Base-by-base conservation (phyloP, 2,797 vertebrate genomes). In the Gobionotothen gibberifrons region DNA sequence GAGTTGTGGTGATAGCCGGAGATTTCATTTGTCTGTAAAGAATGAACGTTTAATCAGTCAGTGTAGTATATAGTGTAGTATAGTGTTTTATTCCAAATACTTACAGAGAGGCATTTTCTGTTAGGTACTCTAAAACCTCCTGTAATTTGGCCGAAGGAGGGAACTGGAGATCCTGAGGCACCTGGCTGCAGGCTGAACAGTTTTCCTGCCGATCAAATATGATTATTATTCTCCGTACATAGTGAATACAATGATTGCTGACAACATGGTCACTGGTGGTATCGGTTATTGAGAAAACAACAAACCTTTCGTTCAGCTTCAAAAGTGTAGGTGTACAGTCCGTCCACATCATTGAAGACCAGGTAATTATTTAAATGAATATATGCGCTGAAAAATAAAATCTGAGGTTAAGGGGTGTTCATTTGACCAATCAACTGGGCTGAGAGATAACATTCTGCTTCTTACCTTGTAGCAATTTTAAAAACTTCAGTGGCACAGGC, bases 331-430 rank as follows among this genome's bases (percentile, higher is more conserved):
- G 97, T 97, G 86, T 99, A 99, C 5, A 99, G 93, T 60, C 98
- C 97, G 70, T 99, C 97, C 77, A 95, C 98, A 42, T 99, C 98
- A 82, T 99, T 99, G 78, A 99, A 99, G 58, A 99, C 96, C 92
- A 99, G 87, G 90, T 99, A 99, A 91, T 99, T 99, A 93, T 97
- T 99, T 77, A 99, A 94, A 85, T 97, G 97, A 90, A 98, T 94
- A 89, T 99, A 99, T 14, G 97, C 96, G 63, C 98, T 99, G 89
- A 94, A 95, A 59, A 70, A 70, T 9, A 48, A 93, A 56, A 69
- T 9, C 0, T 3, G 16, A 42, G 2, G n/a, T 58, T 22, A 29
- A 14, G 40, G 2, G 69, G 2, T 19, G 19, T 43, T 58, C 9
- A 43, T 32, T 15, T 22, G 9, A 64, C 13, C 73, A 77, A 67